Percentiles rank a stretch among this genome's conserved stretches.
These are phyloP conservation scores for Petrocephalus schoutedeni DNA, from an alignment of 2,797 vertebrate species.

Conservation along the genomic window DNA sequence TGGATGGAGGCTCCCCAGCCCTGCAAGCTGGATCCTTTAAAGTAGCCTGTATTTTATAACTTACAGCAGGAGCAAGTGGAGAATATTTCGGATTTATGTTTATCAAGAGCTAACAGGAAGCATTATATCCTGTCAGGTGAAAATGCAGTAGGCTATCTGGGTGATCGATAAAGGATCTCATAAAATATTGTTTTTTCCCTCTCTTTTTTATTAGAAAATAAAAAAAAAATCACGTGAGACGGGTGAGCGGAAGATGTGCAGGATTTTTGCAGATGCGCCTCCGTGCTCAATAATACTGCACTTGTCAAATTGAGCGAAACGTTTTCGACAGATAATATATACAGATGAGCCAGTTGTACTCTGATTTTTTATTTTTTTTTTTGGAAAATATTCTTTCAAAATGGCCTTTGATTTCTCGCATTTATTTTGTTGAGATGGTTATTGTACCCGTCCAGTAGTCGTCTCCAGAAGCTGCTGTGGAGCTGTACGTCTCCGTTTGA, in stretches of 20 bases:
- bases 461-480: slow-evolving; percentile 56
- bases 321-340: not conserved
- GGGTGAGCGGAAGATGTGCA: not conserved
- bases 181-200: not conserved
- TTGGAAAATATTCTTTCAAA: not conserved
- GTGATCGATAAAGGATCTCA: not conserved
- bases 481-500: slow-evolving; percentile 47
- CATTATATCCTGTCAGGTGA: not conserved
- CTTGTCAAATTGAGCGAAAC: not conserved
- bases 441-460: slow-evolving; percentile 48
- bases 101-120: not conserved
- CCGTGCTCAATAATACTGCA: not conserved
- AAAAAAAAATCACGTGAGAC: not conserved
- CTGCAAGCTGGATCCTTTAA: not conserved
- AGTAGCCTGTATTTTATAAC: not conserved
- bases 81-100: not conserved
- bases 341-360: not conserved
- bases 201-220: not conserved
- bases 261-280: not conserved
- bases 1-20: not conserved
- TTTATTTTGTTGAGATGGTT: slow-evolving; percentile 26
- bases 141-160: not conserved
- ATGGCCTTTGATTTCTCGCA: not conserved
- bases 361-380: not conserved
- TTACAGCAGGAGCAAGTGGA: not conserved